phyloP scores from a whole-genome alignment of 2,113 vertebrate genomes.

The Falco punctatus region DNA sequence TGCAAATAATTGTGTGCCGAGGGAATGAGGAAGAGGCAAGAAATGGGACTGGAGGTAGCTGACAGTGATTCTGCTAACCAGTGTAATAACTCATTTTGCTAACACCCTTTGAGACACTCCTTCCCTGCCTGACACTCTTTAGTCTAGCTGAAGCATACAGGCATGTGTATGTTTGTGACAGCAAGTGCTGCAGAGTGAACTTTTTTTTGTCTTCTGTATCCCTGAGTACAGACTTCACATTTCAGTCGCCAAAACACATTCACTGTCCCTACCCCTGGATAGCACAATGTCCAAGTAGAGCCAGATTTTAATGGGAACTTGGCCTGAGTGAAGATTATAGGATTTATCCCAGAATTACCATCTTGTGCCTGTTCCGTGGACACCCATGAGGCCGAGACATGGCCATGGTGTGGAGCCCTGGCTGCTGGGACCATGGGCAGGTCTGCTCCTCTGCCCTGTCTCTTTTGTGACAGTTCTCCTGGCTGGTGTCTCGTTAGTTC shows the following conservation, averaged over 20 bases:
- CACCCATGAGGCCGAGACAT: fast-evolving
- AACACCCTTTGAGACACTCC: neutral
- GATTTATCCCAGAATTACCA: neutral
- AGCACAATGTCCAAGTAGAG: fast-evolving
- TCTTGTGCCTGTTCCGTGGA: neutral
- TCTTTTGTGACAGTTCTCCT: neutral
- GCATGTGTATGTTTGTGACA: neutral
- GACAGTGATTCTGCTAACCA: neutral
- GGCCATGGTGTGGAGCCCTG: neutral
- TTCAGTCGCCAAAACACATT: fast-evolving
- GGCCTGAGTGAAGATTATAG: neutral
- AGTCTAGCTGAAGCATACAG: neutral
- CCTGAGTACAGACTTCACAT: neutral
- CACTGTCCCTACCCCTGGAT: fast-evolving
- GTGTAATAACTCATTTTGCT: neutral
- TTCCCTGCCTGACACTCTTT: neutral
- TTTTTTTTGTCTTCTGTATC: neutral
- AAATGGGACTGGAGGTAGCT: neutral
- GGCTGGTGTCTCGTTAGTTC: neutral
- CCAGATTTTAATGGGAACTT: neutral
- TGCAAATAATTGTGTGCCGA: neutral
- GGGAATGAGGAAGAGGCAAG: neutral
- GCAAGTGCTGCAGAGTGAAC: neutral
- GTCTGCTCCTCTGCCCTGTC: neutral
- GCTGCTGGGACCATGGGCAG: neutral